phyloP scores from a whole-genome alignment of 64 coral and sea anemone genomes.

The Astreopora myriophthalma region DNA sequence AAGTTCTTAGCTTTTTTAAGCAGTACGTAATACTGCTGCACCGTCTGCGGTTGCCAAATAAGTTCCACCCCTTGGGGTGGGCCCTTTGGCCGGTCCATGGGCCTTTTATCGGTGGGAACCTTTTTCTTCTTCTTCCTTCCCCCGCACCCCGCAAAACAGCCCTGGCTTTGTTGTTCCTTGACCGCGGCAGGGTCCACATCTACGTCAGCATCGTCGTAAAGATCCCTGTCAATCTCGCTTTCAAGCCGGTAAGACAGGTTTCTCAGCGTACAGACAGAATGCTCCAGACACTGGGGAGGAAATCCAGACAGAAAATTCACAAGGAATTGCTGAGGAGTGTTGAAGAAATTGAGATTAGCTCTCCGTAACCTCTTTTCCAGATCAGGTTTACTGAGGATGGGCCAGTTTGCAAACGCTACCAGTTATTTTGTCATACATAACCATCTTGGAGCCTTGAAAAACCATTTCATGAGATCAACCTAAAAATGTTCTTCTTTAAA shows the following conservation, averaged over 20 bases:
- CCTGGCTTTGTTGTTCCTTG: slow-evolving; percentile 92
- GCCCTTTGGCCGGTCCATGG: slow-evolving; percentile 62
- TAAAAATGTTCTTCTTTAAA: background rate
- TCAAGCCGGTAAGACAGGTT: slow-evolving; percentile 92
- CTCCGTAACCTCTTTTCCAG: too few species aligned
- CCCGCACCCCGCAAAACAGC: slow-evolving; percentile 93
- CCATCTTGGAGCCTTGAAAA: too few species aligned
- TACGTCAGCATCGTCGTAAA: slow-evolving; percentile 77
- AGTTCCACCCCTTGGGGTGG: slow-evolving; percentile 73
- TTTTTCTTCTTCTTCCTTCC: slow-evolving; percentile 89
- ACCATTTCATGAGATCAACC: background rate
- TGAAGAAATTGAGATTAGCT: too few species aligned
- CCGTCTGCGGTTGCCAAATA: slow-evolving; percentile 80
- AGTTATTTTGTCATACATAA: background rate
- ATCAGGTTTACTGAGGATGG: too few species aligned
- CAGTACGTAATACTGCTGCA: slow-evolving; percentile 78
- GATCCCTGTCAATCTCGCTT: slow-evolving; percentile 80
- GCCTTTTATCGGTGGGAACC: slow-evolving; percentile 40
- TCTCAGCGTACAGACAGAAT: slow-evolving; percentile 83
- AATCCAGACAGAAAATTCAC: background rate
- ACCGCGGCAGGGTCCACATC: slow-evolving; percentile 76
- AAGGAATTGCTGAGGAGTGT: too few species aligned
- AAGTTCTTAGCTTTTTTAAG: slow-evolving; percentile 74
- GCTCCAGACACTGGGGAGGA: slow-evolving; percentile 71
- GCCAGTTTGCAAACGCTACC: too few species aligned